These are phyloP conservation scores for Lymantria monacha DNA, from an alignment of 2,888 invertebrate genomes.

Conservation along the genomic window DNA sequence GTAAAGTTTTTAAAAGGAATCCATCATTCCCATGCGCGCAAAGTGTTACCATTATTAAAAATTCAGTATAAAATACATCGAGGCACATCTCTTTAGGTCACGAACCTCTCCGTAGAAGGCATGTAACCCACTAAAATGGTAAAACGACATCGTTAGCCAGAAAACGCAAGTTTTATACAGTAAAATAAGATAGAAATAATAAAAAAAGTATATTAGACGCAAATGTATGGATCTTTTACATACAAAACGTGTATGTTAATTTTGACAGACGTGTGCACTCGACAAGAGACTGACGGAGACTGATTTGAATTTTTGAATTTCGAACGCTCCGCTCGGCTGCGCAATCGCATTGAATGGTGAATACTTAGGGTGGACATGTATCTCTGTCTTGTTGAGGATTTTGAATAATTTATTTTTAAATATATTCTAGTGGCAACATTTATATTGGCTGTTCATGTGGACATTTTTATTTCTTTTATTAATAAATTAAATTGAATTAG, in stretches of 20 bases:
- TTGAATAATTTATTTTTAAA: not conserved
- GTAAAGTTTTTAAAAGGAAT: too few relatives aligned
- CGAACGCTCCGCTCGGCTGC: constrained; percentile 42
- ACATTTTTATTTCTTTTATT: not conserved
- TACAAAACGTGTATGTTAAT: constrained; percentile 68
- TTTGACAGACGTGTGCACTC: constrained; percentile 55
- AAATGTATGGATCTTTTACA: constrained; percentile 47
- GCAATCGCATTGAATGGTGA: constrained; percentile 71
- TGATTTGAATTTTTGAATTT: constrained; percentile 78
- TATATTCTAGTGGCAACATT: not conserved
- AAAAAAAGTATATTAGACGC: constrained; percentile 35
- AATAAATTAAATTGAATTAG: too few relatives aligned
- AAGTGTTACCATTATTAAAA: constrained; percentile 35
- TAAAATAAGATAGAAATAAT: constrained; percentile 32
- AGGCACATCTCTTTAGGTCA: constrained; percentile 33
- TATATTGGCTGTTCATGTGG: too few relatives aligned
- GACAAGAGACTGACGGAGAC: constrained; percentile 60
- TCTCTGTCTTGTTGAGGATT: constrained; percentile 8
- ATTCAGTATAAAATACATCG: constrained; percentile 29
- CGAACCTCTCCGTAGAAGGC: constrained; percentile 33
- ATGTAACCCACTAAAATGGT: constrained; percentile 49
- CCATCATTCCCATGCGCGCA: not conserved
- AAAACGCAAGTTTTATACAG: constrained; percentile 58
- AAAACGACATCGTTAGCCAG: constrained; percentile 66
- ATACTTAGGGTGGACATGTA: constrained; percentile 48